Base-by-base conservation (phyloP, 2,888 invertebrate genomes). In the Drosophila parthenogenetica region DNA sequence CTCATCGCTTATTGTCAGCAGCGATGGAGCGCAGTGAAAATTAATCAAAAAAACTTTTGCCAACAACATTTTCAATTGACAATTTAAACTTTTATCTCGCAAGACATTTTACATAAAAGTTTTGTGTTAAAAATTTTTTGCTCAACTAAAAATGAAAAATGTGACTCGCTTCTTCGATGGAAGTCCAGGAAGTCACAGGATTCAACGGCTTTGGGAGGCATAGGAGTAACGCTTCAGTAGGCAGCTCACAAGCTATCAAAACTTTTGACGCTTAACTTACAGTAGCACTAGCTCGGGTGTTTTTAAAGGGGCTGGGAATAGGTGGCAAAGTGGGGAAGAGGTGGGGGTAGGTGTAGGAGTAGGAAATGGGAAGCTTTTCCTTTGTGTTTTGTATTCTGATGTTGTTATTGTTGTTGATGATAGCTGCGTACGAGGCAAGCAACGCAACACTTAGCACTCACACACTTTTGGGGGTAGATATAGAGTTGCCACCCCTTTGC, bases 11-110 rank as follows among this genome's bases (percentile, higher is more conserved):
- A 80, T 87, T 84, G 87, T 83, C 83, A 88, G 71, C 83, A 86
- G 71, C 89, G 71, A 39, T 62, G 67, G 74, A 69, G 72, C 79
- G 83, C 76, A 79, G 82, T 86, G 83, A 89, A 88, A 90, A 90
- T 90, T 90, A 90, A 90, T 91, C 90, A 90, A 91, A 90, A 87
- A 90, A 90, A 90, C 81, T 90, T 90, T 91, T 85, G 59, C 84
- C 87, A 91, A 90, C 91, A 90, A 90, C 90, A 90, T 91, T 90
- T 90, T 91, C 90, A 90, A 91, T 90, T 91, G 91, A 90, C 91
- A 90, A 90, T 90, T 90, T 90, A 90, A 90, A 91, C 90, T 90
- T 90, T 87, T 88, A 82, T 90, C 90, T 87, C 74, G 84, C 70
- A 89, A 83, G 87, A 89, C 87, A 80, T 85, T 89, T 90, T 89